phyloP scores from a whole-genome alignment of 2,113 vertebrate species.

The Calonectris borealis region DNA sequence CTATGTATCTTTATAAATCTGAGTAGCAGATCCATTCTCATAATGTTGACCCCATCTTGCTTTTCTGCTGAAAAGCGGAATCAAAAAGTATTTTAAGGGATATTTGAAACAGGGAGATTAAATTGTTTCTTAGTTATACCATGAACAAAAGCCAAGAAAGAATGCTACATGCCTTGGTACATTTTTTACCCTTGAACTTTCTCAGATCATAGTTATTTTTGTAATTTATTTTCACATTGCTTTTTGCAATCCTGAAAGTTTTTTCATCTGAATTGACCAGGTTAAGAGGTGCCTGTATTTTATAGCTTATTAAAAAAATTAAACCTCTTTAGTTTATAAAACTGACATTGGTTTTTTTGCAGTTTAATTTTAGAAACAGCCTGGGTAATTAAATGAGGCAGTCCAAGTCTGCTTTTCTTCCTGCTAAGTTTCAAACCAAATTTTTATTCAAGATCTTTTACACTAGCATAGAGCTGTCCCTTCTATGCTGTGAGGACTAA shows the following conservation, averaged over 20 bases:
- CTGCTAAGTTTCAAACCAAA: background rate
- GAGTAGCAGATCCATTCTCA: slow-evolving; percentile 27
- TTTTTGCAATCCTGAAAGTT: background rate
- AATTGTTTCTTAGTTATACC: background rate
- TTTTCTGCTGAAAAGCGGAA: slow-evolving; percentile 54
- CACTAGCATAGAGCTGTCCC: background rate
- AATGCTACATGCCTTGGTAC: background rate
- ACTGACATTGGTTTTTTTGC: background rate
- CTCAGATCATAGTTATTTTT: background rate
- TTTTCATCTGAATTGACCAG: background rate
- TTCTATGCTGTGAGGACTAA: background rate
- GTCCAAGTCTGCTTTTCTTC: background rate
- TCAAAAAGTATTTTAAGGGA: slow-evolving; percentile 15
- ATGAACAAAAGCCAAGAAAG: background rate
- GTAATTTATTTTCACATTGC: background rate
- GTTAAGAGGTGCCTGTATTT: background rate
- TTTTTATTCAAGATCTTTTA: background rate
- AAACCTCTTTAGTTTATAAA: background rate
- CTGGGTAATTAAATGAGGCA: background rate
- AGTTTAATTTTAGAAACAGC: background rate
- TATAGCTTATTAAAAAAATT: background rate
- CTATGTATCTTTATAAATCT: slow-evolving; percentile 47
- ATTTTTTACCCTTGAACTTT: background rate
- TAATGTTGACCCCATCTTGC: slow-evolving; percentile 12
- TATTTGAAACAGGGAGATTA: slow-evolving; percentile 41